phyloP scores from a whole-genome alignment of 2,797 vertebrate species.

The Neoniphon sammara region DNA sequence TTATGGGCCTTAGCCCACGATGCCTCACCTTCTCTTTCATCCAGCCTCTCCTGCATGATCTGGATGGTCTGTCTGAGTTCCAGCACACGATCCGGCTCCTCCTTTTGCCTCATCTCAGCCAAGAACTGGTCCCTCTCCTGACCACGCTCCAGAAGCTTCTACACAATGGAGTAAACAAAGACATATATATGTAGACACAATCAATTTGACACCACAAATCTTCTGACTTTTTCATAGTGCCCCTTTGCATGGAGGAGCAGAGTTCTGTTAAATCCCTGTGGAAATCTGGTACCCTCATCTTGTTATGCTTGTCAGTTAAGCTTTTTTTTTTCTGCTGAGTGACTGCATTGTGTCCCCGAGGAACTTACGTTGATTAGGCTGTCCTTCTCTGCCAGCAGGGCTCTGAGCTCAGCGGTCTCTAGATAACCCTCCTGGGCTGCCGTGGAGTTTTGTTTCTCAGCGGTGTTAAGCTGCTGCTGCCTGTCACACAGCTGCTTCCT shows the following conservation, averaged over 20 bases:
- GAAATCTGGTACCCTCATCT: conserved; percentile 28
- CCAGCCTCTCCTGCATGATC: conserved; percentile 83
- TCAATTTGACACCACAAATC: background rate
- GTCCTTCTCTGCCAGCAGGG: conserved; percentile 82
- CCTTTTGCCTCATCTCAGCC: conserved; percentile 71
- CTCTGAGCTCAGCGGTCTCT: conserved; percentile 76
- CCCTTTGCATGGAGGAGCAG: background rate
- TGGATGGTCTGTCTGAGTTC: conserved; percentile 85
- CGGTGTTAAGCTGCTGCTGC: conserved; percentile 74
- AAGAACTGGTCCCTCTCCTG: conserved; percentile 80
- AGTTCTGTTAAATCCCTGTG: conserved; percentile 1
- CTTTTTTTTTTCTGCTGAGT: conserved; percentile 31
- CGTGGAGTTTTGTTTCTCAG: conserved; percentile 73
- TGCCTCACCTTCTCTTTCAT: conserved; percentile 79
- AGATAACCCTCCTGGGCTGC: conserved; percentile 76
- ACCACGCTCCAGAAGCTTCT: conserved; percentile 83
- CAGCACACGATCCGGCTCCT: conserved; percentile 69
- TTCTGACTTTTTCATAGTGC: background rate
- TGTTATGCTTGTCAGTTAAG: conserved; percentile 23
- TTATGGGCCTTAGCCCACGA: conserved; percentile 6
- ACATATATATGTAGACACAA: background rate
- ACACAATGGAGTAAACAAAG: conserved; percentile 37
- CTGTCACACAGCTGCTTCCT: conserved; percentile 78
- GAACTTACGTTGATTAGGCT: conserved; percentile 82
- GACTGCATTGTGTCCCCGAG: conserved; percentile 39